phyloP scores from a whole-genome alignment of 2,797 vertebrate genomes.

The Eurystomus glaucurus region DNA sequence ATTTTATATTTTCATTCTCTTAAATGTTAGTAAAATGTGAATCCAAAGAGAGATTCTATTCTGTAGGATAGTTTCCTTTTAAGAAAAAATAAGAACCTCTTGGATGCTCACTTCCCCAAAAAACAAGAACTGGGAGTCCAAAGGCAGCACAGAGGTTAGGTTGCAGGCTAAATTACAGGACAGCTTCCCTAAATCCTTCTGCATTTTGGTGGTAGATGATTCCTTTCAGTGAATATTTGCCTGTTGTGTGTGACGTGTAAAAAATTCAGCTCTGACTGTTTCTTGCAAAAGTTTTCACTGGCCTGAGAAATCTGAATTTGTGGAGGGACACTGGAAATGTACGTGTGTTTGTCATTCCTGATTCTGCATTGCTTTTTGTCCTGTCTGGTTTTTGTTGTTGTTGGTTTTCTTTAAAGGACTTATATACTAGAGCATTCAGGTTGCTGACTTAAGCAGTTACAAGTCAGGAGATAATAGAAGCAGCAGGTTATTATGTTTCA shows the following conservation, averaged over 20 bases:
- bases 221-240: background rate
- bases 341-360: background rate
- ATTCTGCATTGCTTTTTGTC: background rate
- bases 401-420: background rate
- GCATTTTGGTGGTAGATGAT: background rate
- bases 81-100: background rate
- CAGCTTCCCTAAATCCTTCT: background rate
- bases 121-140: background rate
- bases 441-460: background rate
- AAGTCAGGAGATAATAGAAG: background rate
- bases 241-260: background rate
- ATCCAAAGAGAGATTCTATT: background rate
- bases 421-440: background rate
- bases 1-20: background rate
- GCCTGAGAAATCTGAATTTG: background rate
- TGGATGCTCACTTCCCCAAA: background rate
- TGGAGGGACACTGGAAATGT: background rate
- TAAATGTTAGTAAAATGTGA: constrained; percentile 5
- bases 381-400: background rate
- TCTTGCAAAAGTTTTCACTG: background rate
- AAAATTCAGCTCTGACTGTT: background rate
- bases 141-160: background rate
- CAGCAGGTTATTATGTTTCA: background rate
- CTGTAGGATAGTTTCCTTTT: background rate
- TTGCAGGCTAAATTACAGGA: background rate